Evolutionary conservation across 1,140 invertebrate genomes (phyloP).

Genomic region (Platyura marginata): DNA sequence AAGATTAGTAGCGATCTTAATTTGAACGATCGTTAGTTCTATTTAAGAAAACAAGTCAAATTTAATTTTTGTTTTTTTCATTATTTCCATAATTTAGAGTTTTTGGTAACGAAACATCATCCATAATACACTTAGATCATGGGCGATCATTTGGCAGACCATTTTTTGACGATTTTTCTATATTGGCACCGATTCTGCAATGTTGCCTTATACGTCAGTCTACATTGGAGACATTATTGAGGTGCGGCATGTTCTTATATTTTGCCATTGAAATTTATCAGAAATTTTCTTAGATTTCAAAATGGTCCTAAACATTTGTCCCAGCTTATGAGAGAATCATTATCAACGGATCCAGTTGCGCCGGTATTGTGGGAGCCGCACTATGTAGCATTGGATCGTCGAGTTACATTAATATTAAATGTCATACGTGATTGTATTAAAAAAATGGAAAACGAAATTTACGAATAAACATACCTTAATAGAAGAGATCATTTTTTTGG

Average conservation of each 20-base stretch:
- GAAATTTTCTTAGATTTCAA: conserved; percentile 62
- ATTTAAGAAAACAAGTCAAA: no score
- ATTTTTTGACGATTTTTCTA: not conserved
- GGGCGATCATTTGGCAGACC: not conserved
- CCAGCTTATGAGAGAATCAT: conserved; percentile 50
- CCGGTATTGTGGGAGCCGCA: conserved; percentile 85
- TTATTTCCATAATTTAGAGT: no score
- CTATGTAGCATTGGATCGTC: conserved; percentile 65
- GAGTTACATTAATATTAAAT: conserved; percentile 58
- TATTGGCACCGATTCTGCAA: not conserved
- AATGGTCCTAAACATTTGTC: conserved; percentile 65
- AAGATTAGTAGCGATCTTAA: no score
- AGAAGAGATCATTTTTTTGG: no score
- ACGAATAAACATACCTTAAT: no score
- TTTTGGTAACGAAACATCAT: not conserved
- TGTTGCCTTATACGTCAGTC: not conserved
- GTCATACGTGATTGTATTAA: conserved; percentile 58
- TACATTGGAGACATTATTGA: not conserved
- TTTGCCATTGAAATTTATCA: no score
- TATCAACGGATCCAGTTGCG: conserved; percentile 53
- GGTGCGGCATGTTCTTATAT: not conserved
- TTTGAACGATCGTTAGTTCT: no score
- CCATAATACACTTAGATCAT: not conserved
- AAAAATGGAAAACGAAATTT: no score
- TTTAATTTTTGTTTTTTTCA: no score